phyloP scores from a whole-genome alignment of 2,888 invertebrate genomes.

The Pristionchus entomophagus region DNA sequence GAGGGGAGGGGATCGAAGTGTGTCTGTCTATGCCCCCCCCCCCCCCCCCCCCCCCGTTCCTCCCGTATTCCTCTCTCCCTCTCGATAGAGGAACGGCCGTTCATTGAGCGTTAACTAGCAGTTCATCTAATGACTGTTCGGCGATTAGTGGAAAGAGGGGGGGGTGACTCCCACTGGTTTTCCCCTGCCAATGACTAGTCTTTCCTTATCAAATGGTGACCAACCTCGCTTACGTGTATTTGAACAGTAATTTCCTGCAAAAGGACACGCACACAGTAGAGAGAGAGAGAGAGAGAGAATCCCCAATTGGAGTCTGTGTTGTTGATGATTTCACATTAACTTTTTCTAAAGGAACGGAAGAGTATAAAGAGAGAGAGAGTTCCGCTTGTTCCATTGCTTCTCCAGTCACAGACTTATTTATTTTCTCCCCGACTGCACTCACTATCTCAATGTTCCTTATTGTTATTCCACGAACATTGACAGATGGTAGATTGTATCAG shows the following conservation, averaged over 20 bases:
- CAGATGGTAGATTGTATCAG: neutral
- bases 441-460: neutral
- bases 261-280: neutral
- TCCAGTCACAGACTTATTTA: neutral
- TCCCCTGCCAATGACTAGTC: no score
- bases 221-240: constrained; percentile 7
- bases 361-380: neutral
- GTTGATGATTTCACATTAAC: constrained; percentile 15
- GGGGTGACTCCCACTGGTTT: no score
- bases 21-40: neutral
- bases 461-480: neutral
- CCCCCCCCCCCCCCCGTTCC: neutral
- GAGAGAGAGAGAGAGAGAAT: no score
- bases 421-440: neutral
- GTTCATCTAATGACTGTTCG: neutral
- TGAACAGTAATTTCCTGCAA: neutral
- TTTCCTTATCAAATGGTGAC: no score
- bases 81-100: neutral
- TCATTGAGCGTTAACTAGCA: constrained; percentile 19
- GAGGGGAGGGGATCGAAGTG: constrained; percentile 32
- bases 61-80: neutral
- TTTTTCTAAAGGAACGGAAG: neutral
- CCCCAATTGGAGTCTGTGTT: neutral
- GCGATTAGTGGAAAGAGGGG: neutral
- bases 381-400: neutral